A percentile compares a stretch with the other conserved stretches of the same genome.
Conservation (phyloP, 2,797 vertebrate genomes). For the Scyliorhinus canicula region DNA sequence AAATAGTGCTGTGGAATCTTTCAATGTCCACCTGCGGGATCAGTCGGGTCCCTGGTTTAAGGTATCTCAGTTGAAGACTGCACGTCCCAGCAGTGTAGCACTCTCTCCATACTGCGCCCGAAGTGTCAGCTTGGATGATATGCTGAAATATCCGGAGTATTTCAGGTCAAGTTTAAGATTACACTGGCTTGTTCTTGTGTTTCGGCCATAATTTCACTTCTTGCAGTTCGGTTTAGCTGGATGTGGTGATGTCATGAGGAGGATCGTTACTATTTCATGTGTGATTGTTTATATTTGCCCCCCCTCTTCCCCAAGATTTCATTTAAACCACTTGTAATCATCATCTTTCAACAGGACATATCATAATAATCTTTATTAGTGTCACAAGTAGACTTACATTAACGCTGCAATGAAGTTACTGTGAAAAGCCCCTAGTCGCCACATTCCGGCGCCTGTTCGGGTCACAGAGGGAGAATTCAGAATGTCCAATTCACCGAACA, state of each 20-base stretch:
- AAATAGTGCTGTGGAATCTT: neutral
- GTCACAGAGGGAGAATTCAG: too few relatives aligned
- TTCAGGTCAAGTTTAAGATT: neutral
- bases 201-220: neutral
- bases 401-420: too few relatives aligned
- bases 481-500: too few relatives aligned
- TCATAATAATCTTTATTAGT: too few relatives aligned
- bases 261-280: neutral
- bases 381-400: too few relatives aligned
- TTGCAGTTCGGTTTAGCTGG: neutral
- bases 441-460: too few relatives aligned
- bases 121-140: neutral
- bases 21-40: neutral
- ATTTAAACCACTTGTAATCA: neutral
- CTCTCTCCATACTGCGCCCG: neutral
- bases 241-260: neutral
- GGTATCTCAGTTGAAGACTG: neutral
- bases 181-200: neutral
- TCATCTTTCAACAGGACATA: too few relatives aligned
- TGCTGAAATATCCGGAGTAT: neutral
- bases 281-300: neutral
- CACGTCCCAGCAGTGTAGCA: neutral
- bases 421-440: too few relatives aligned
- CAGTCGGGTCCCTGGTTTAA: neutral
- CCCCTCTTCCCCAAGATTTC: neutral